A percentile compares a stretch with the other conserved stretches of the same genome.
These are phyloP conservation scores for Harpagifer antarcticus DNA, from an alignment of 2,797 vertebrate genomes.

Conservation along the genomic window DNA sequence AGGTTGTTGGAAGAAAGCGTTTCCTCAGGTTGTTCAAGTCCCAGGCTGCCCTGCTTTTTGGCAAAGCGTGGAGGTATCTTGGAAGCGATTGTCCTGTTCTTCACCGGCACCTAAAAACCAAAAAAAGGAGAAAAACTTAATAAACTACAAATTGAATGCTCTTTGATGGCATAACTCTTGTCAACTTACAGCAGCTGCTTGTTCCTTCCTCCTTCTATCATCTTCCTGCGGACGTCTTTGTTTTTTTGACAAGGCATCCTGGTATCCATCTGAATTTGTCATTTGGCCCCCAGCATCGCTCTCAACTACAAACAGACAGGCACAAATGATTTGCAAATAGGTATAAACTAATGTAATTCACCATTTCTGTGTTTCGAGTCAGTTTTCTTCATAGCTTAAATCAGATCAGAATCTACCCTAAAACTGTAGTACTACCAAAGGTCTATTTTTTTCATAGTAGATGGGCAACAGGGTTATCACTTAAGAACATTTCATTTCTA, in stretches of 20 bases:
- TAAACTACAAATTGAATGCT: background rate
- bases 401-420: background rate
- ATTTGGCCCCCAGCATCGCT: slow-evolving; percentile 82
- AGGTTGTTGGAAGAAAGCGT: slow-evolving; percentile 89
- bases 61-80: slow-evolving; percentile 98
- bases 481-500: background rate
- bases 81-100: slow-evolving; percentile 90
- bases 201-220: slow-evolving; percentile 95
- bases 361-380: background rate
- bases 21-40: slow-evolving; percentile 92
- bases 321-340: slow-evolving; percentile 11
- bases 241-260: slow-evolving; percentile 95
- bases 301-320: slow-evolving; percentile 80
- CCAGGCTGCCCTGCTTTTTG: slow-evolving; percentile 93
- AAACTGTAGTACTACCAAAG: background rate
- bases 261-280: slow-evolving; percentile 88
- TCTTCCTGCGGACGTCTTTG: slow-evolving; percentile 94
- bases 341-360: background rate
- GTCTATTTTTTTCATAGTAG: background rate
- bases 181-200: slow-evolving; percentile 86
- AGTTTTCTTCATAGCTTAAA: background rate
- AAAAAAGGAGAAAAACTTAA: background rate
- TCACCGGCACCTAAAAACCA: slow-evolving; percentile 86
- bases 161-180: background rate
- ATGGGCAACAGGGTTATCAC: background rate